Evolutionary conservation across 2,113 vertebrate species (phyloP).

Genomic region (Erpornis zantholeuca): DNA sequence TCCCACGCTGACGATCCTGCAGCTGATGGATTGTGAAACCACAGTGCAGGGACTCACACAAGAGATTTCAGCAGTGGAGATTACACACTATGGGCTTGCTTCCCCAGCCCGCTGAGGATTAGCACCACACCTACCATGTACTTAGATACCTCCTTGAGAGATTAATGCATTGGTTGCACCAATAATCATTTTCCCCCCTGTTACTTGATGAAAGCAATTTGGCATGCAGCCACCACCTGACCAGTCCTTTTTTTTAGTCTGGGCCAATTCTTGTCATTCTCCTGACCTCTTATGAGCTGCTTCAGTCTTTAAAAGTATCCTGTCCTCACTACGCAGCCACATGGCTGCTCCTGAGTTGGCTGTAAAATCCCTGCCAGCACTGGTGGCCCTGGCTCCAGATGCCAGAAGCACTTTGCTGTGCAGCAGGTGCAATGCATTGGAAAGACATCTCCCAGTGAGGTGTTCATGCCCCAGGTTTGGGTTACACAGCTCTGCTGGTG

Average conservation of each 20-base stretch:
- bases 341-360: background rate
- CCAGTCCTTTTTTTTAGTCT: background rate
- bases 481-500: background rate
- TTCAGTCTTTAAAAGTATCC: background rate
- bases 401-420: background rate
- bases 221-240: background rate
- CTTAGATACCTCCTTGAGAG: background rate
- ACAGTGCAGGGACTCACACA: background rate
- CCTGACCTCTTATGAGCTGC: background rate
- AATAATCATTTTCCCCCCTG: background rate
- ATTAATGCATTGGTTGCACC: background rate
- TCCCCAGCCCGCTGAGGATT: slow-evolving; percentile 22
- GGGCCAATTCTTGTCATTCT: background rate
- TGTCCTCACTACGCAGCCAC: background rate
- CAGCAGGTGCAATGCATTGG: background rate
- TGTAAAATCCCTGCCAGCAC: background rate
- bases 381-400: background rate
- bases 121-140: slow-evolving; percentile 36
- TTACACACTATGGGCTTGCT: background rate
- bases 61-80: slow-evolving; percentile 17
- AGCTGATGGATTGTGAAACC: slow-evolving; percentile 25
- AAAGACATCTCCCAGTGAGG: background rate
- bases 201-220: background rate
- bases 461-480: background rate
- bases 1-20: background rate